Conservation (phyloP, 2,797 vertebrate species). For the Falco rusticolus region DNA sequence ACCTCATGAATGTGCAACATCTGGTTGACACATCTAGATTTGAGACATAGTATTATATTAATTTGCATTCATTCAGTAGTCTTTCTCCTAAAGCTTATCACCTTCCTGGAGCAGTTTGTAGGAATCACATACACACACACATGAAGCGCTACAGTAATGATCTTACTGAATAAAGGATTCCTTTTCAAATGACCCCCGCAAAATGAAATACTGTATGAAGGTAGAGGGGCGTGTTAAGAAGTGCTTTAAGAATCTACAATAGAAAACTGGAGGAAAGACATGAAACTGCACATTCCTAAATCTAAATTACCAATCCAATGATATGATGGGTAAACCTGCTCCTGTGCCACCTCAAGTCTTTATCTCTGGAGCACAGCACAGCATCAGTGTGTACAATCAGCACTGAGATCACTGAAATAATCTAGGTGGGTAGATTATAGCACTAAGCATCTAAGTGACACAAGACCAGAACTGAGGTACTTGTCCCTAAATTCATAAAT, state of each 20-base stretch:
- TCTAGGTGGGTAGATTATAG: not conserved
- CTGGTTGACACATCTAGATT: not conserved
- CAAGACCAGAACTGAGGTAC: not conserved
- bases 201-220: not conserved
- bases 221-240: not conserved
- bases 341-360: not conserved
- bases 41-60: not conserved
- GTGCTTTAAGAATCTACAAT: not conserved
- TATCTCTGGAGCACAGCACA: not conserved
- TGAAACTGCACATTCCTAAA: not conserved
- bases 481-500: not conserved
- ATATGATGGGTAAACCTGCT: not conserved
- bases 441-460: not conserved
- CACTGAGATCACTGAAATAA: not conserved
- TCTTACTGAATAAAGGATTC: not conserved
- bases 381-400: not conserved
- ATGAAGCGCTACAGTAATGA: not conserved
- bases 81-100: not conserved
- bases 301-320: not conserved
- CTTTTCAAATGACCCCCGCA: not conserved
- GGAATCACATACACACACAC: not conserved
- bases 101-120: not conserved
- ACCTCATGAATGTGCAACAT: not conserved
- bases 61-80: not conserved
- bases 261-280: not conserved